phyloP scores from a whole-genome alignment of 2,797 vertebrate genomes.

The Microtus obscurus region DNA sequence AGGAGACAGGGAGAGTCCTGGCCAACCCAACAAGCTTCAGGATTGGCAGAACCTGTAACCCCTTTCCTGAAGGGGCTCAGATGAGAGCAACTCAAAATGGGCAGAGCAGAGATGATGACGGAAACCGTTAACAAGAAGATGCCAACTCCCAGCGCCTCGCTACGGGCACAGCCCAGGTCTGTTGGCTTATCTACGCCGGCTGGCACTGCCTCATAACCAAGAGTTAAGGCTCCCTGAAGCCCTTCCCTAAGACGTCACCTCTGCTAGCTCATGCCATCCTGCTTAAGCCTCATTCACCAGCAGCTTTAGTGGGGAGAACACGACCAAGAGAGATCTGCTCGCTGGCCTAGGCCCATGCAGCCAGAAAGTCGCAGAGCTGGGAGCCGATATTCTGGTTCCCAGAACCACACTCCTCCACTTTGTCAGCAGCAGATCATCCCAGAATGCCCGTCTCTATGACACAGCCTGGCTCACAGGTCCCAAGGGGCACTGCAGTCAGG shows the following conservation, averaged over 20 bases:
- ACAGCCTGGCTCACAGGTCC: not conserved
- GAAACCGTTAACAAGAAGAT: not conserved
- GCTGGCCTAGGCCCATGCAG: not conserved
- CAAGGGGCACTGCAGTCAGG: not conserved
- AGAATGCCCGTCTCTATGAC: not conserved
- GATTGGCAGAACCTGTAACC: not conserved
- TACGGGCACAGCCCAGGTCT: not conserved
- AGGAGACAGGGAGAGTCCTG: not conserved
- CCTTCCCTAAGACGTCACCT: not conserved
- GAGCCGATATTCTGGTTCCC: not conserved
- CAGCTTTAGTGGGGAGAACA: not conserved
- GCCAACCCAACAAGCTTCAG: not conserved
- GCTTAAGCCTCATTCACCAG: not conserved
- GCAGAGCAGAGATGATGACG: not conserved
- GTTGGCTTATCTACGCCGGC: too few species aligned
- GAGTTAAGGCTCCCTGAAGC: not conserved
- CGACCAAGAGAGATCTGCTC: not conserved
- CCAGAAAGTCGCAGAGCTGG: not conserved
- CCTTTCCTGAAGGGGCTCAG: not conserved
- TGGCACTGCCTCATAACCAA: not conserved
- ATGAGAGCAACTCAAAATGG: not conserved
- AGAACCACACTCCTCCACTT: not conserved
- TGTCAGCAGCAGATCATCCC: fast-evolving
- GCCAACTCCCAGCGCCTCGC: too few species aligned
- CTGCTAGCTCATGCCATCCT: not conserved